A percentile compares a stretch with the other conserved stretches of the same genome.
Evolutionary conservation across 2,888 invertebrate genomes (phyloP).

Genomic region (Cantharis rufa): DNA sequence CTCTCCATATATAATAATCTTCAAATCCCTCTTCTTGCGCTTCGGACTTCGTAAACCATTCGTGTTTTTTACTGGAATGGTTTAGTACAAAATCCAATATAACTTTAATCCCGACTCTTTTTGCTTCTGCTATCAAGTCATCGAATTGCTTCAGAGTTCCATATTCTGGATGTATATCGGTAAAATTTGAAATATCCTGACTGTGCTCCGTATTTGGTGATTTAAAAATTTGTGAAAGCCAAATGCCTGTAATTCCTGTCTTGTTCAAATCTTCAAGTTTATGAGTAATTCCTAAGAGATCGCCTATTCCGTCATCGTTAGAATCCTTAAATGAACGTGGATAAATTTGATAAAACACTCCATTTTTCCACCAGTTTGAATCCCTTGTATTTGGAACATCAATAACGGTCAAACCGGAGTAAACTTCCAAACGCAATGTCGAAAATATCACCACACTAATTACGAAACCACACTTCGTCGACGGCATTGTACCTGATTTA

Average conservation of each 20-base stretch:
- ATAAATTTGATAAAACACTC: slow-evolving; percentile 84
- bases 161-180: slow-evolving; percentile 70
- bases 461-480: background rate
- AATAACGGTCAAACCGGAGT: background rate
- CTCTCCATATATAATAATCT: slow-evolving; percentile 80
- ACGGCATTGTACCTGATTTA: background rate
- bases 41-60: slow-evolving; percentile 79
- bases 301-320: slow-evolving; percentile 75
- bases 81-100: slow-evolving; percentile 57
- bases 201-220: slow-evolving; percentile 88
- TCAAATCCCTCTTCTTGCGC: slow-evolving; percentile 64
- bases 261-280: slow-evolving; percentile 54
- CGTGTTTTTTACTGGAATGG: slow-evolving; percentile 77
- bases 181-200: slow-evolving; percentile 83
- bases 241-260: slow-evolving; percentile 73
- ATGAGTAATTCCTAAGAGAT: slow-evolving; percentile 68
- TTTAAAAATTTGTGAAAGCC: slow-evolving; percentile 83
- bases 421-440: background rate
- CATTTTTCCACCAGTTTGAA: slow-evolving; percentile 81
- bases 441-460: background rate
- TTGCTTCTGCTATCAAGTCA: slow-evolving; percentile 61
- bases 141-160: slow-evolving; percentile 76
- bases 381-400: background rate
- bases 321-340: slow-evolving; percentile 74
- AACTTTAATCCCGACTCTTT: slow-evolving; percentile 60